These are phyloP conservation scores for Diglossa cyanea DNA, from an alignment of 2,797 vertebrate species.

Conservation along the genomic window DNA sequence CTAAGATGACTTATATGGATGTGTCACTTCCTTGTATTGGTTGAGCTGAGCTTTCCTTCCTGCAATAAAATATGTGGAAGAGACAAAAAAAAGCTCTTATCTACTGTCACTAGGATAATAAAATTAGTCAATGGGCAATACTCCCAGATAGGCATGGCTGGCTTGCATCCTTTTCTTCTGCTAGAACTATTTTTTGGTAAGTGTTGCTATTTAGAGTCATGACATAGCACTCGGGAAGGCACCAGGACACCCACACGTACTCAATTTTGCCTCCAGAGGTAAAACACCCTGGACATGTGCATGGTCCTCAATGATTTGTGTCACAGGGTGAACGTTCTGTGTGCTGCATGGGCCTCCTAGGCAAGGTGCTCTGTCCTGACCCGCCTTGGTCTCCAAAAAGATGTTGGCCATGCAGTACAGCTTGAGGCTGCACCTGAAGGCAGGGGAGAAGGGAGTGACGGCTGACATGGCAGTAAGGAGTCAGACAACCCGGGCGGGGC, in stretches of 20 bases:
- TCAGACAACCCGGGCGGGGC: background rate
- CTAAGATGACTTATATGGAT: constrained; percentile 57
- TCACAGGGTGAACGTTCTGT: accelerated
- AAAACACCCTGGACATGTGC: background rate
- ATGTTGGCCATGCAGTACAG: background rate
- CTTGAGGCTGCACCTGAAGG: background rate
- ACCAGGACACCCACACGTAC: background rate
- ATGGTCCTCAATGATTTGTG: background rate
- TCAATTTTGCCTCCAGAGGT: background rate
- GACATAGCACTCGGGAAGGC: background rate
- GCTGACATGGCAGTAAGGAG: accelerated
- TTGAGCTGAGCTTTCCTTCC: constrained; percentile 45
- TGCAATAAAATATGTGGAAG: constrained; percentile 63
- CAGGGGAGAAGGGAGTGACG: accelerated
- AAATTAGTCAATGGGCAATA: constrained; percentile 33
- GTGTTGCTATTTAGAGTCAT: constrained; percentile 33
- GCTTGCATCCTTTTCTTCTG: constrained; percentile 30
- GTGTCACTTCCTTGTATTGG: constrained; percentile 63
- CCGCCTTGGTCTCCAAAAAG: background rate
- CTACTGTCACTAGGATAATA: constrained; percentile 56
- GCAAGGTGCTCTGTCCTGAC: background rate
- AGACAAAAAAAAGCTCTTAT: constrained; percentile 1
- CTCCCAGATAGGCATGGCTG: constrained; percentile 42
- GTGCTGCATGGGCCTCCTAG: background rate
- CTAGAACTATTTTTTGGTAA: constrained; percentile 28